A percentile compares a stretch with the other conserved stretches of the same genome.
These are phyloP conservation scores for Belonocnema kinseyi DNA, from an alignment of 1,140 invertebrate species.

Conservation along the genomic window DNA sequence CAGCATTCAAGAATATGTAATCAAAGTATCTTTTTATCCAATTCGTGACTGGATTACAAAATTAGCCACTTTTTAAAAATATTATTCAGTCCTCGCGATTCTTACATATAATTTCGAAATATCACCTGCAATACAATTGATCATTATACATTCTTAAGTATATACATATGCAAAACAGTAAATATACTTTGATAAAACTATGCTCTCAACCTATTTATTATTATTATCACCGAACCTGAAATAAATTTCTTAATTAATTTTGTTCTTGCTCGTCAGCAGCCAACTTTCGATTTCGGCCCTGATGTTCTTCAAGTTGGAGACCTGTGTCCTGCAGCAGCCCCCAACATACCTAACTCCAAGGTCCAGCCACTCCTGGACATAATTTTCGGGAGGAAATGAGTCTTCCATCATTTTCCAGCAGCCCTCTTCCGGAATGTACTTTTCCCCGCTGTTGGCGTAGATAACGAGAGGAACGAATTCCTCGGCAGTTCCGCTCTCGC, in stretches of 20 bases:
- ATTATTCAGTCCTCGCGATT: no score
- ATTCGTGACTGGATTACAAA: no score
- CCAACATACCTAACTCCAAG: constrained; percentile 85
- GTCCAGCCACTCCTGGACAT: constrained; percentile 82
- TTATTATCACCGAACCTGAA: background rate
- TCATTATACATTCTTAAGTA: no score
- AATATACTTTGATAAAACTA: no score
- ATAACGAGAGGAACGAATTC: constrained; percentile 78
- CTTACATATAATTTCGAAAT: no score
- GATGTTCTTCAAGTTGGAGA: constrained; percentile 79
- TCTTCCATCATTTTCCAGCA: constrained; percentile 79
- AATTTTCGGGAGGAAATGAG: constrained; percentile 77
- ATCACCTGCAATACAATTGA: no score
- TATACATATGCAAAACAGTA: no score
- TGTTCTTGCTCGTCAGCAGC: constrained; percentile 31
- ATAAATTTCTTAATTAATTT: background rate
- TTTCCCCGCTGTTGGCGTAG: constrained; percentile 86
- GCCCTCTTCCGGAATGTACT: constrained; percentile 73
- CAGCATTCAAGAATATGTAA: no score
- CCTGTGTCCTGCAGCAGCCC: constrained; percentile 86
- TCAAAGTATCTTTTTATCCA: no score
- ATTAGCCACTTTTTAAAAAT: no score
- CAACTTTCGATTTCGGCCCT: constrained; percentile 67
- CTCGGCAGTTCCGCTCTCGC: constrained; percentile 39
- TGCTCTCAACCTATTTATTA: no score